A percentile compares a stretch with the other conserved stretches of the same genome.
phyloP scores from a whole-genome alignment of 2,797 vertebrate genomes.

The Syndactyla subalaris region DNA sequence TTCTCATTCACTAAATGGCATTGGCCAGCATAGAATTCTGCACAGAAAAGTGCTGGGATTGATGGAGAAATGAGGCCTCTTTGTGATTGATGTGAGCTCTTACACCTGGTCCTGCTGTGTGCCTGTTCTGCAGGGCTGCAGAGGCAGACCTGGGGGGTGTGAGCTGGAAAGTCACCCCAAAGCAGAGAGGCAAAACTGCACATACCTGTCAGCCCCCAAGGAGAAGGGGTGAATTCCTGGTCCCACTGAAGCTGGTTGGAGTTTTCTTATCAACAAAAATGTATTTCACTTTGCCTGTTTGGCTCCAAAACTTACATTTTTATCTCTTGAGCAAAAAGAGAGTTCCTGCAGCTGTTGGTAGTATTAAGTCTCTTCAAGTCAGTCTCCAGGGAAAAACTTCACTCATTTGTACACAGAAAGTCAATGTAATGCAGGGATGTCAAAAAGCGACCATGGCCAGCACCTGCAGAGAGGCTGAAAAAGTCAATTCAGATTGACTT shows the following conservation, averaged over 20 bases:
- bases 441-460: neutral
- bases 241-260: neutral
- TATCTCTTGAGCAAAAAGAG: constrained; percentile 19
- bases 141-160: accelerated
- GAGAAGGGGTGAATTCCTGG: neutral
- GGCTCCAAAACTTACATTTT: constrained; percentile 8
- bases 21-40: neutral
- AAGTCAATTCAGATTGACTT: constrained; percentile 33
- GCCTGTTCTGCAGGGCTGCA: neutral
- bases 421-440: neutral
- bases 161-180: neutral
- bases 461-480: constrained; percentile 31
- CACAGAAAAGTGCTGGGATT: neutral
- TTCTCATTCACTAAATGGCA: neutral
- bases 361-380: constrained; percentile 30
- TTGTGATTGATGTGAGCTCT: neutral
- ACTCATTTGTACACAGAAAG: constrained; percentile 30
- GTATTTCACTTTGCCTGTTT: neutral
- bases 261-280: neutral
- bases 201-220: neutral
- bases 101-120: neutral
- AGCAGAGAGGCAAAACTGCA: neutral
- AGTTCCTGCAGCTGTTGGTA: neutral
- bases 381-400: neutral
- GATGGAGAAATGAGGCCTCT: neutral